phyloP scores from a whole-genome alignment of 2,888 invertebrate genomes.

The Pseudanteris insignis region DNA sequence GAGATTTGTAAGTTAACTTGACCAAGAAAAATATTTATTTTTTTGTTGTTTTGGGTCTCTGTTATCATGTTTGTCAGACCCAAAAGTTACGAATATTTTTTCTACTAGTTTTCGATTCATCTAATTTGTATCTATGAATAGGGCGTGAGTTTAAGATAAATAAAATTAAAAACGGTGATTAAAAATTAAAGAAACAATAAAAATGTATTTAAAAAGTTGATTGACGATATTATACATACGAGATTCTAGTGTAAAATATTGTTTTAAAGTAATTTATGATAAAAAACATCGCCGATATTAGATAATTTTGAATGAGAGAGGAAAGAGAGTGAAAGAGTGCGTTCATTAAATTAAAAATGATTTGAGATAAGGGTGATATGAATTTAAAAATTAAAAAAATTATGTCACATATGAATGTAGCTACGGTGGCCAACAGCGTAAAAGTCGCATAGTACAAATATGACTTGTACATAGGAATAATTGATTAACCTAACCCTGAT shows the following conservation, averaged over 20 bases:
- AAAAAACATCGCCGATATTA: slow-evolving; percentile 58
- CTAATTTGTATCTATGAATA: slow-evolving; percentile 15
- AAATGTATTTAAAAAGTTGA: slow-evolving; percentile 51
- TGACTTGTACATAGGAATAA: slow-evolving; percentile 65
- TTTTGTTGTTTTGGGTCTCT: slow-evolving; percentile 56
- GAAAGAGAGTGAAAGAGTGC: slow-evolving; percentile 35
- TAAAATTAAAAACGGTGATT: slow-evolving; percentile 24
- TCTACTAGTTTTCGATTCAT: slow-evolving; percentile 7
- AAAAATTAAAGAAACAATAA: slow-evolving; percentile 51
- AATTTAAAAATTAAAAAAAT: slow-evolving; percentile 37
- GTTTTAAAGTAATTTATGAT: slow-evolving; percentile 62
- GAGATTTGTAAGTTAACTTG: no score
- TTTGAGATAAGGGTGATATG: slow-evolving; percentile 28
- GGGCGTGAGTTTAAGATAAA: slow-evolving; percentile 12
- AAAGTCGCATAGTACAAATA: slow-evolving; percentile 66
- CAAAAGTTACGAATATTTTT: slow-evolving; percentile 42
- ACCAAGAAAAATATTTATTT: no score
- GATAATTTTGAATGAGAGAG: slow-evolving; percentile 51
- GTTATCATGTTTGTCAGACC: slow-evolving; percentile 62
- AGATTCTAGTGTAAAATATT: slow-evolving; percentile 61
- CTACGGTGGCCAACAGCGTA: slow-evolving; percentile 59
- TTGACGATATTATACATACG: slow-evolving; percentile 58
- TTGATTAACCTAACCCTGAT: slow-evolving; percentile 45
- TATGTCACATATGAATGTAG: slow-evolving; percentile 48
- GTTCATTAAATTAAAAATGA: slow-evolving; percentile 34